Percentiles rank a stretch among this genome's conserved stretches.
Conservation (phyloP, 2,888 invertebrate species). For the Idaea straminata region DNA sequence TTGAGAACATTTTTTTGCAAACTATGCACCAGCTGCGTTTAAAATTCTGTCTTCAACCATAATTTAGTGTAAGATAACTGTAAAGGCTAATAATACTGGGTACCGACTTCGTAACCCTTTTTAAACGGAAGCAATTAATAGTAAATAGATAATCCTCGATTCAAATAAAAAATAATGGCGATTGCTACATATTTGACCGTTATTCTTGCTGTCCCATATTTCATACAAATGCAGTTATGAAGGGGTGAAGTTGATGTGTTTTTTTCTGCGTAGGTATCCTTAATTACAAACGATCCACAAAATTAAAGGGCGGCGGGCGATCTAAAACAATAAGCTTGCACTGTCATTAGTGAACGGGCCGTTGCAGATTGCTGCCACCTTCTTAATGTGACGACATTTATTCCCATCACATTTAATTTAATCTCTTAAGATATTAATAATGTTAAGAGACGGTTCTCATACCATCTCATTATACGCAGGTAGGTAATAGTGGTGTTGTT, state of each 20-base stretch:
- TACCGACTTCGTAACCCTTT: not conserved
- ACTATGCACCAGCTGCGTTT: constrained; percentile 23
- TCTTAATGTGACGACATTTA: constrained; percentile 72
- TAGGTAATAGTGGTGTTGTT: constrained; percentile 26
- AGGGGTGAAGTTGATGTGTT: constrained; percentile 66
- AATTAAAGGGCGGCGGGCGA: constrained; percentile 73
- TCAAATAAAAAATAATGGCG: not conserved
- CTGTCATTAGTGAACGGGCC: constrained; percentile 61
- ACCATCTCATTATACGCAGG: constrained; percentile 29
- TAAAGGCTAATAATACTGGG: not conserved
- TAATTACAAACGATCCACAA: constrained; percentile 69
- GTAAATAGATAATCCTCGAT: not conserved
- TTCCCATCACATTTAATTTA: constrained; percentile 49
- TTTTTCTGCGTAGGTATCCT: constrained; percentile 51
- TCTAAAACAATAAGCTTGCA: constrained; percentile 75
- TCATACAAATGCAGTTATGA: constrained; percentile 62
- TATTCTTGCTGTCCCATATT: constrained; percentile 44
- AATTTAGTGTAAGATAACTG: not conserved
- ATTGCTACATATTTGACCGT: constrained; percentile 31
- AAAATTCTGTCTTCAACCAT: constrained; percentile 9
- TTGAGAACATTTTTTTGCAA: constrained; percentile 22
- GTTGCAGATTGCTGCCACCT: constrained; percentile 56
- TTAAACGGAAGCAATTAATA: not conserved
- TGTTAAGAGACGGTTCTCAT: constrained; percentile 36
- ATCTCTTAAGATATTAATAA: constrained; percentile 56